phyloP scores from a whole-genome alignment of 2,797 vertebrate species.

The Synaphobranchus kaupii region DNA sequence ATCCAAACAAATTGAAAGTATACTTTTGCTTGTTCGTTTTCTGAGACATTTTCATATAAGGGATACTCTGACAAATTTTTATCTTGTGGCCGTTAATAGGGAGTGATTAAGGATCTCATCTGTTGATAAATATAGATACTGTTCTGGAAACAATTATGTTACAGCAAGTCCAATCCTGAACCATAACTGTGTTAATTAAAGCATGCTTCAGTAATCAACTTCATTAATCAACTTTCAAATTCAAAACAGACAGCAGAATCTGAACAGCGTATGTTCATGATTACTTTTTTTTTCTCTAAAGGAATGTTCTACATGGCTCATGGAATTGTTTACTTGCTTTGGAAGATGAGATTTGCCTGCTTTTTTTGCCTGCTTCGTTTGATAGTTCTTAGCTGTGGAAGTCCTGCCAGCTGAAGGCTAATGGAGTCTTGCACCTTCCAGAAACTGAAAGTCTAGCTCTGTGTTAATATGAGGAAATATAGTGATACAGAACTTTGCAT shows the following conservation, averaged over 20 bases:
- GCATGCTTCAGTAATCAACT: not conserved
- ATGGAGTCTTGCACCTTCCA: not conserved
- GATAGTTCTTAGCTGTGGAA: not conserved
- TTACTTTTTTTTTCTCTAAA: not conserved
- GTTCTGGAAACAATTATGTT: not conserved
- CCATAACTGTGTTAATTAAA: not conserved
- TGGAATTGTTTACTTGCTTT: not conserved
- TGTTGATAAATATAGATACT: not conserved
- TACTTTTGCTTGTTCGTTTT: not conserved
- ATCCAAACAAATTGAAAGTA: not conserved
- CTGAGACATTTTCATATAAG: not conserved
- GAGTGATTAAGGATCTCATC: not conserved
- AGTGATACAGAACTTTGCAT: not conserved
- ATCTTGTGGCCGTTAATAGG: not conserved
- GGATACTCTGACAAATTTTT: not conserved
- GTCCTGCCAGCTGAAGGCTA: not conserved
- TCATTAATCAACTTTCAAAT: conserved; percentile 13
- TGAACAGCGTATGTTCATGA: not conserved
- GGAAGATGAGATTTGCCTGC: not conserved
- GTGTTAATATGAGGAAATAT: not conserved
- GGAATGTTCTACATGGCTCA: not conserved
- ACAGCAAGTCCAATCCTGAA: conserved; percentile 6
- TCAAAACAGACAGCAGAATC: not conserved
- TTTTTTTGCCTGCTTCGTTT: not conserved
- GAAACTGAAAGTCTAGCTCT: not conserved